These are phyloP conservation scores for Pseudolaguvia tuberculata DNA, from an alignment of 2,113 vertebrate genomes.

Conservation along the genomic window DNA sequence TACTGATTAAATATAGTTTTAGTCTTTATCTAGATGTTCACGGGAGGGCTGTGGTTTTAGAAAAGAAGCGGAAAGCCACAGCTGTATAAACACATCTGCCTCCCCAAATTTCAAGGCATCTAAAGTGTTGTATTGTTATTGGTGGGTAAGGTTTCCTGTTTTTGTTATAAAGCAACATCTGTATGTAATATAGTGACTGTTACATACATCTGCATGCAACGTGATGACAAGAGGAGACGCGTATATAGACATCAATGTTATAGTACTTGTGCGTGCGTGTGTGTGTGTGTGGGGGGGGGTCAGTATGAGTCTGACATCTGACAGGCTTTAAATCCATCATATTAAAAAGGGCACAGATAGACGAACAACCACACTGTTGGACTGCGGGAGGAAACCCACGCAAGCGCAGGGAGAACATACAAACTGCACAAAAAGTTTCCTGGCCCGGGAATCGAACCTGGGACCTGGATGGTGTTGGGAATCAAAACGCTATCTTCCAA, in stretches of 20 bases:
- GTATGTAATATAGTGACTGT: neutral
- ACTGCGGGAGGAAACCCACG: too few species aligned
- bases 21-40: neutral
- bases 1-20: neutral
- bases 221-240: neutral
- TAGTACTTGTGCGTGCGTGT: neutral
- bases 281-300: too few species aligned
- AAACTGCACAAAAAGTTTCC: too few species aligned
- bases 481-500: too few species aligned
- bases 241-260: neutral
- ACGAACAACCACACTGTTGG: too few species aligned
- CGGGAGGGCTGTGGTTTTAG: neutral
- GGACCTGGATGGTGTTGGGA: too few species aligned
- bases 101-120: neutral
- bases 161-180: constrained; percentile 7
- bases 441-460: too few species aligned
- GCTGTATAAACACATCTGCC: constrained; percentile 33
- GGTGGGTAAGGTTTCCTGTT: neutral
- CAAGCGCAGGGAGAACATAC: too few species aligned
- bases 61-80: constrained; percentile 2
- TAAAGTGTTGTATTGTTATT: neutral
- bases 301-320: too few species aligned
- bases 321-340: too few species aligned
- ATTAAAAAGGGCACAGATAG: too few species aligned
- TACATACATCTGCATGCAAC: neutral